Evolutionary conservation across 2,113 vertebrate species (phyloP).

Genomic region (Neolamprologus fasciatus): DNA sequence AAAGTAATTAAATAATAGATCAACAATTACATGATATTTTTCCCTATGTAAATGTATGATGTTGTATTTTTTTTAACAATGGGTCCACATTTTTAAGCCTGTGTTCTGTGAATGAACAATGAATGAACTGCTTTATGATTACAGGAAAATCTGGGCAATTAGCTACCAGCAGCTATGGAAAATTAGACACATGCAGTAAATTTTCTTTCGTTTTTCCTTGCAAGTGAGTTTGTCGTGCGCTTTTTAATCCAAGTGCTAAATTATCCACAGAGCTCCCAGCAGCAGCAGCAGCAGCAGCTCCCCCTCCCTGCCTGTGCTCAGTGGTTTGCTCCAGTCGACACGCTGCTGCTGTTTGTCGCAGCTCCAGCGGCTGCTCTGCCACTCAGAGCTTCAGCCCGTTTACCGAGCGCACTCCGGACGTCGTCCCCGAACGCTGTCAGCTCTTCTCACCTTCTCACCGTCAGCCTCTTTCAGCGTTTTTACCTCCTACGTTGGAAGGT

Average conservation of each 20-base stretch:
- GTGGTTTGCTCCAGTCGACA: conserved; percentile 33
- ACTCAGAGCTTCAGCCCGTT: conserved; percentile 16
- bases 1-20: background rate
- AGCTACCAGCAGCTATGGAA: background rate
- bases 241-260: background rate
- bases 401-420: background rate
- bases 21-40: background rate
- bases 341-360: background rate
- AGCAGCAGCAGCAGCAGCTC: background rate
- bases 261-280: background rate
- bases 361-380: background rate
- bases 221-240: background rate
- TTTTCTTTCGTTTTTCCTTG: background rate
- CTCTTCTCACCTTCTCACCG: background rate
- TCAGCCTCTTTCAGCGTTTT: conserved; percentile 1
- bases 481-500: conserved; percentile 16
- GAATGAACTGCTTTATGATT: background rate
- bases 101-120: background rate
- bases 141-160: background rate
- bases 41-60: background rate
- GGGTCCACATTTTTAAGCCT: background rate
- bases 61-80: background rate
- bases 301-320: background rate
- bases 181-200: background rate
- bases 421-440: background rate